Evolutionary conservation across 2,797 vertebrate species (phyloP).

Genomic region (Spondyliosoma cantharus): DNA sequence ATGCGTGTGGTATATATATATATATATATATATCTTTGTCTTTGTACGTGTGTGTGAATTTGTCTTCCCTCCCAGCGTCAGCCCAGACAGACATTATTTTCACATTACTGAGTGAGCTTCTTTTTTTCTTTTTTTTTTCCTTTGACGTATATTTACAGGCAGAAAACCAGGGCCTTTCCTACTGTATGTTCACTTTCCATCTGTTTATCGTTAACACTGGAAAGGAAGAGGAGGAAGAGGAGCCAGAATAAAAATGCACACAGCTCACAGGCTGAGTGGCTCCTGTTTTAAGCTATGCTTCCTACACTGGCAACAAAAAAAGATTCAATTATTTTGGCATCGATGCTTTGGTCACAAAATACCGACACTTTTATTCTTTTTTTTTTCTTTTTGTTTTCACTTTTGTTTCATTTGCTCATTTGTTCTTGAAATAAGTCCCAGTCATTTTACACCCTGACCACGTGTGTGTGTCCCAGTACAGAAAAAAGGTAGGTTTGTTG

Average conservation of each 20-base stretch:
- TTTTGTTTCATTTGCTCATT: slow-evolving; percentile 80
- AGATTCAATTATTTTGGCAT: slow-evolving; percentile 98
- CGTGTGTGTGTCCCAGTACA: slow-evolving; percentile 88
- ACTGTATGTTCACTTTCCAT: slow-evolving; percentile 74
- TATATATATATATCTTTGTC: slow-evolving; percentile 28
- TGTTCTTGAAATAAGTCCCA: slow-evolving; percentile 81
- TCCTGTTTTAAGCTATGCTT: slow-evolving; percentile 74
- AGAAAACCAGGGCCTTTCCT: slow-evolving; percentile 72
- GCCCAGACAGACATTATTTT: slow-evolving; percentile 81
- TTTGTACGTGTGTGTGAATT: slow-evolving; percentile 56
- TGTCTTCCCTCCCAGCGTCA: slow-evolving; percentile 60
- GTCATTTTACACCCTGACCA: slow-evolving; percentile 80
- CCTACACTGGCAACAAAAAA: slow-evolving; percentile 82
- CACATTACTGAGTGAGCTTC: slow-evolving; percentile 79
- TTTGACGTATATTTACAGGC: slow-evolving; percentile 80
- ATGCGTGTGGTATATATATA: slow-evolving; percentile 30
- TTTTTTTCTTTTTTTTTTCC: slow-evolving; percentile 61
- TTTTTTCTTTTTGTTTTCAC: slow-evolving; percentile 83
- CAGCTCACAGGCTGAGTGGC: slow-evolving; percentile 74
- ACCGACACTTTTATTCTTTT: slow-evolving; percentile 89
- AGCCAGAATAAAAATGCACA: slow-evolving; percentile 76
- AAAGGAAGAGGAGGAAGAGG: slow-evolving; percentile 68
- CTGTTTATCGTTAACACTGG: slow-evolving; percentile 72
- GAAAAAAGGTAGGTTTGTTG: slow-evolving; percentile 99
- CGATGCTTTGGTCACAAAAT: slow-evolving; percentile 99